These are phyloP conservation scores for Lucifuga dentata DNA, from an alignment of 2,113 vertebrate genomes.

Conservation along the genomic window DNA sequence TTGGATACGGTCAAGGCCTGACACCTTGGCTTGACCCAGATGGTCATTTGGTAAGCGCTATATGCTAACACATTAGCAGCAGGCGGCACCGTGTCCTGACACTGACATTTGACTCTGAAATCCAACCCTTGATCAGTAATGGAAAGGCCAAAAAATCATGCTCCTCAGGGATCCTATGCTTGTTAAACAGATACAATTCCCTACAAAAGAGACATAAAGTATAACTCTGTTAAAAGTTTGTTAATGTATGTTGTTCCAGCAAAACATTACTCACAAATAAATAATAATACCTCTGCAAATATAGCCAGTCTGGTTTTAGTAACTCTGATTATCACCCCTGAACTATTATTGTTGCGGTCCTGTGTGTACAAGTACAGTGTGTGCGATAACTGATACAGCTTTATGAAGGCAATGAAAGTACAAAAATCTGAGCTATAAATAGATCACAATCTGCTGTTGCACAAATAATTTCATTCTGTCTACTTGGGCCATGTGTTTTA, in stretches of 20 bases:
- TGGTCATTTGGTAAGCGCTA: conserved; percentile 61
- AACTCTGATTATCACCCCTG: conserved; percentile 50
- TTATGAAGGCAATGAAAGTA: conserved; percentile 59
- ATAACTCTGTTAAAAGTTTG: conserved; percentile 1
- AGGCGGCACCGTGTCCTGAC: conserved; percentile 67
- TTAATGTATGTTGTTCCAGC: conserved; percentile 13
- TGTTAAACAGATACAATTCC: conserved; percentile 33
- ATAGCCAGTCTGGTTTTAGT: conserved; percentile 43
- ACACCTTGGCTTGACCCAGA: conserved; percentile 66
- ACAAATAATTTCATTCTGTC: conserved; percentile 13
- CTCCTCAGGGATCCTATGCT: not conserved
- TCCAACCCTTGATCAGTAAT: conserved; percentile 51
- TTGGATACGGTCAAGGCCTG: conserved; percentile 65
- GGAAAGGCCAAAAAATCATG: conserved; percentile 18
- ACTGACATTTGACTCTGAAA: conserved; percentile 68
- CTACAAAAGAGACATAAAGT: not conserved
- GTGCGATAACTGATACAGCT: conserved; percentile 47
- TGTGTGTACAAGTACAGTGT: conserved; percentile 19
- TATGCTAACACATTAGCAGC: conserved; percentile 71
- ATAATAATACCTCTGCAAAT: conserved; percentile 34
- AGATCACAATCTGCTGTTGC: conserved; percentile 47
- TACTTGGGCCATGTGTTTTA: not conserved
- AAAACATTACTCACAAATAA: not conserved
- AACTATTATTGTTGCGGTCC: conserved; percentile 52
- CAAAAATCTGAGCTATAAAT: conserved; percentile 53